Evolutionary conservation across 1,140 invertebrate genomes (phyloP).

Genomic region (Platyscapa corneri): DNA sequence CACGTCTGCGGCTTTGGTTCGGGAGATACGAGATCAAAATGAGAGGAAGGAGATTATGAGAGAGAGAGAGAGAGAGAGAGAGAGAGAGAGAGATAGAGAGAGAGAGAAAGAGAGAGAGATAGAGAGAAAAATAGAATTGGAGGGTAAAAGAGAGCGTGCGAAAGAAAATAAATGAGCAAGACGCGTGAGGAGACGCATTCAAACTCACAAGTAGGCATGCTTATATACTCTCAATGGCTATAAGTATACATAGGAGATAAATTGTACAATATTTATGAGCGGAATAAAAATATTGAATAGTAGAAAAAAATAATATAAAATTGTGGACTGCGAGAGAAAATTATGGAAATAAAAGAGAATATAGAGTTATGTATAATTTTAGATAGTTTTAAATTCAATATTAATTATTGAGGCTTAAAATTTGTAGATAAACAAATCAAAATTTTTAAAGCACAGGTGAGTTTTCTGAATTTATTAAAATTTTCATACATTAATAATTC

Average conservation of each 20-base stretch:
- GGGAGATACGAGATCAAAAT: not conserved
- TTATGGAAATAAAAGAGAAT: too few species aligned
- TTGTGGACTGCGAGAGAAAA: not conserved
- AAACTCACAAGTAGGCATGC: too few species aligned
- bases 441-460: not conserved
- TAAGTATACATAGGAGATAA: too few species aligned
- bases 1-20: too few species aligned
- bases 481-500: not conserved
- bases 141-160: not conserved
- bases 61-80: not conserved
- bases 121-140: not conserved
- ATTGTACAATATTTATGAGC: too few species aligned
- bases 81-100: conserved; percentile 30
- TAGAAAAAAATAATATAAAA: not conserved
- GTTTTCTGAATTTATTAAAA: not conserved
- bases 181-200: too few species aligned
- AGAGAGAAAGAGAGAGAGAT: not conserved
- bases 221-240: too few species aligned
- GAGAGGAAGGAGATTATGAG: not conserved
- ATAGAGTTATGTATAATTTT: too few species aligned
- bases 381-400: too few species aligned
- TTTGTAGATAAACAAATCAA: not conserved
- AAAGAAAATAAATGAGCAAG: conserved; percentile 24
- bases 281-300: too few species aligned
- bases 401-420: not conserved